Evolutionary conservation across 2,113 vertebrate species (phyloP).

Genomic region (Myanophis thanlyinensis): DNA sequence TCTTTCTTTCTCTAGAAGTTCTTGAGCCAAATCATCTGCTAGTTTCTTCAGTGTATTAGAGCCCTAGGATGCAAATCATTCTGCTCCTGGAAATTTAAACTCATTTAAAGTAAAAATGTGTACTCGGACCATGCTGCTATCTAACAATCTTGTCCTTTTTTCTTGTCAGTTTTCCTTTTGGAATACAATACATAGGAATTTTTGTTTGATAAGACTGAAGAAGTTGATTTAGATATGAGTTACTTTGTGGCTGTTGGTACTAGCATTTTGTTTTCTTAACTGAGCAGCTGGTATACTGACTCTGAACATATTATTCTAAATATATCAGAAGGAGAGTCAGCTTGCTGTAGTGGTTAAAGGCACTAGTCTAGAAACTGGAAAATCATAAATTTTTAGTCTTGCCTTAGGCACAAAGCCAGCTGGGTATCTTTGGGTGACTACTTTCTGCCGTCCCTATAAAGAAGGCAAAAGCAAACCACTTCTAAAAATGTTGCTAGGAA

Average conservation of each 20-base stretch:
- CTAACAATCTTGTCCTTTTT: background rate
- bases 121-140: background rate
- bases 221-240: background rate
- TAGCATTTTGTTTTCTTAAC: background rate
- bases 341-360: background rate
- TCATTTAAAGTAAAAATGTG: background rate
- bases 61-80: background rate
- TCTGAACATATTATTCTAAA: background rate
- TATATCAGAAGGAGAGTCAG: background rate
- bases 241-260: background rate
- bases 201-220: background rate
- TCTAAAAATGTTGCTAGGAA: background rate
- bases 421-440: background rate
- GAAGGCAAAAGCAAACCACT: background rate
- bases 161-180: background rate
- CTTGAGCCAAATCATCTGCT: background rate
- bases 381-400: background rate
- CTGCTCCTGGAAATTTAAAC: background rate
- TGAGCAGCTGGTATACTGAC: background rate
- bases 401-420: background rate
- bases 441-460: background rate
- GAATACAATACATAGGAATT: background rate
- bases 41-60: background rate
- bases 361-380: background rate
- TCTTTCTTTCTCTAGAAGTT: slow-evolving; percentile 8